Evolutionary conservation across 2,113 vertebrate species (phyloP).

Genomic region (Tragelaphus imberbis): DNA sequence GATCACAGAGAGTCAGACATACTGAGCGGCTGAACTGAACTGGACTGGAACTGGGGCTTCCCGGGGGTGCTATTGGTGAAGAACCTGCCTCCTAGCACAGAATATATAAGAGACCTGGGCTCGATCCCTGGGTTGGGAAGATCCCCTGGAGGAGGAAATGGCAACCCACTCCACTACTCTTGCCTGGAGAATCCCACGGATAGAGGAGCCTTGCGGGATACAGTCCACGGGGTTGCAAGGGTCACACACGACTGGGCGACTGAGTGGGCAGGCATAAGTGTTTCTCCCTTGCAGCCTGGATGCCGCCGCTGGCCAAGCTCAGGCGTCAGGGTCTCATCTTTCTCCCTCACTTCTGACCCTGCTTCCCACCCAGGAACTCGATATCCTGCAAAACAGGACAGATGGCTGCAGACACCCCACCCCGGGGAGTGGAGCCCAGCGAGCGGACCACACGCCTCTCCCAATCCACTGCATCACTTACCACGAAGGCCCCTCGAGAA

Average conservation of each 20-base stretch:
- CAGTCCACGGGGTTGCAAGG: not conserved
- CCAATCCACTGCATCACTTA: rapidly evolving
- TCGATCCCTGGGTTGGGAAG: not conserved
- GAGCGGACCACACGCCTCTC: rapidly evolving
- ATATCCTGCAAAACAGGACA: rapidly evolving
- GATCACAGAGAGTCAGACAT: not conserved
- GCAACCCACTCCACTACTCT: not conserved
- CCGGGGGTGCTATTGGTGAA: not conserved
- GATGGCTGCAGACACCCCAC: not conserved
- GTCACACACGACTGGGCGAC: rapidly evolving
- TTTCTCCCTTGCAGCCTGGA: not conserved
- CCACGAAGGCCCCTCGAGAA: too few relatives aligned
- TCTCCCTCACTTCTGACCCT: not conserved
- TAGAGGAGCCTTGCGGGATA: not conserved
- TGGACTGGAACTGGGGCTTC: not conserved
- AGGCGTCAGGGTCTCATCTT: not conserved
- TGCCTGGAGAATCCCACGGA: not conserved
- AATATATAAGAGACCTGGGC: not conserved
- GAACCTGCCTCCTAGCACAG: not conserved
- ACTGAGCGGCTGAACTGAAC: not conserved
- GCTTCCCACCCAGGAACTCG: too few relatives aligned
- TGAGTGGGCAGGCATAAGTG: not conserved
- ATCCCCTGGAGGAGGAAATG: not conserved
- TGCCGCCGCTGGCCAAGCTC: rapidly evolving
- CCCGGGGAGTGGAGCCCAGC: rapidly evolving